Evolutionary conservation across 2,888 invertebrate genomes (phyloP).

Genomic region (Plagodis pulveraria): DNA sequence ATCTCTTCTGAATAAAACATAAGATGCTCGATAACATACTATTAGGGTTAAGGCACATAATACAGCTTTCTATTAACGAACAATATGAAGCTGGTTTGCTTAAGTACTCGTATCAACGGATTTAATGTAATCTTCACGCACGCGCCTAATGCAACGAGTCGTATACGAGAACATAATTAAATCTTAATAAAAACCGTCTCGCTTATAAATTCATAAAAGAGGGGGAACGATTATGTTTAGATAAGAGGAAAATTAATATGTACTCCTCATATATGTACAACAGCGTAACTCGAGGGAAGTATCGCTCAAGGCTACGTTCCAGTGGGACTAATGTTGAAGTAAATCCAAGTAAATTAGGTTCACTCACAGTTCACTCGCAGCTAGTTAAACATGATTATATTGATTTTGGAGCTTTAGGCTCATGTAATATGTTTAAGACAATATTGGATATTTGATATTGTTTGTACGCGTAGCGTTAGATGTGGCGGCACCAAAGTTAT

Average conservation of each 20-base stretch:
- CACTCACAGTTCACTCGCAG: conserved; percentile 32
- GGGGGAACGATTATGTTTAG: conserved; percentile 45
- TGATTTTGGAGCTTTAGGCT: conserved; percentile 58
- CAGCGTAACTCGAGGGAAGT: conserved; percentile 38
- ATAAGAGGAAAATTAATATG: conserved; percentile 18
- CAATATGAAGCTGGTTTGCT: conserved; percentile 50
- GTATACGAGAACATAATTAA: conserved; percentile 70
- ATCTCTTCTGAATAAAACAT: conserved; percentile 82
- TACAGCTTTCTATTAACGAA: conserved; percentile 72
- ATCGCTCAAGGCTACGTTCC: conserved; percentile 49
- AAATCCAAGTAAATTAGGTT: conserved; percentile 58
- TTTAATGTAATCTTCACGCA: conserved; percentile 59
- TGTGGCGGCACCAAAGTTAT: conserved; percentile 23
- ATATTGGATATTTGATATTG: conserved; percentile 56
- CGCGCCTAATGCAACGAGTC: conserved; percentile 57
- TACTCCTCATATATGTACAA: conserved; percentile 19
- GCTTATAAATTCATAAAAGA: conserved; percentile 39
- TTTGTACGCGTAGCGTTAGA: conserved; percentile 26
- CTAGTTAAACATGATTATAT: conserved; percentile 65
- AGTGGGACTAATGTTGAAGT: conserved; percentile 50
- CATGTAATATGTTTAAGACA: conserved; percentile 53
- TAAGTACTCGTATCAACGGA: conserved; percentile 43
- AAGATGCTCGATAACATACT: conserved; percentile 77
- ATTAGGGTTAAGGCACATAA: conserved; percentile 77
- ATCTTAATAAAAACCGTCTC: conserved; percentile 67